A percentile compares a stretch with the other conserved stretches of the same genome.
Evolutionary conservation across 2,113 vertebrate genomes (phyloP).

Genomic region (Lathamus discolor): DNA sequence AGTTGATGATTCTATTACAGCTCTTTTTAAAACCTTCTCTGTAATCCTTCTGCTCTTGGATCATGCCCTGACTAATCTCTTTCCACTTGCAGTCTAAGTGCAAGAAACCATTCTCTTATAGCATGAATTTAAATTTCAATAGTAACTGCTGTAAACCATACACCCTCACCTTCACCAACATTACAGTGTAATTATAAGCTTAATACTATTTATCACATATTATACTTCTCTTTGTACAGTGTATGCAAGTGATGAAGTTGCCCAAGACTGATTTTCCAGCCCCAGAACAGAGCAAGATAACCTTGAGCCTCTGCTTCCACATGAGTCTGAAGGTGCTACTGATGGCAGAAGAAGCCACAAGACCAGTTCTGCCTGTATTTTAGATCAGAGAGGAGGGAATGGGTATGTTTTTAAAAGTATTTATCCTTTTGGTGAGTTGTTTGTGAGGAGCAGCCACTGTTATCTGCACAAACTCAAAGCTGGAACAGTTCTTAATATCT

Average conservation of each 20-base stretch:
- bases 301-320: not conserved
- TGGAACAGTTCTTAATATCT: not conserved
- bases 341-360: not conserved
- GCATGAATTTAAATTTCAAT: not conserved
- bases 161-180: not conserved
- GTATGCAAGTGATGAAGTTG: not conserved
- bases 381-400: not conserved
- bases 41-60: slow-evolving; percentile 6
- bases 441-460: not conserved
- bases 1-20: not conserved
- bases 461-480: not conserved
- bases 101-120: not conserved
- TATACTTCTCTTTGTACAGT: not conserved
- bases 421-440: not conserved
- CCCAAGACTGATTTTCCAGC: not conserved
- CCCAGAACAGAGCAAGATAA: not conserved
- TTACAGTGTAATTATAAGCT: slow-evolving; percentile 17
- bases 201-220: not conserved
- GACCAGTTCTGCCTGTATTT: slow-evolving; percentile 13
- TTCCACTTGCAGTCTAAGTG: not conserved
- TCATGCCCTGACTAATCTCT: slow-evolving; percentile 16
- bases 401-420: not conserved
- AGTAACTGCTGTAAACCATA: slow-evolving; percentile 32
- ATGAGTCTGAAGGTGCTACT: not conserved
- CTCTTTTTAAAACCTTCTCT: not conserved